These are phyloP conservation scores for Drosophila sulfurigaster DNA, from an alignment of 1,140 invertebrate genomes.

Conservation along the genomic window DNA sequence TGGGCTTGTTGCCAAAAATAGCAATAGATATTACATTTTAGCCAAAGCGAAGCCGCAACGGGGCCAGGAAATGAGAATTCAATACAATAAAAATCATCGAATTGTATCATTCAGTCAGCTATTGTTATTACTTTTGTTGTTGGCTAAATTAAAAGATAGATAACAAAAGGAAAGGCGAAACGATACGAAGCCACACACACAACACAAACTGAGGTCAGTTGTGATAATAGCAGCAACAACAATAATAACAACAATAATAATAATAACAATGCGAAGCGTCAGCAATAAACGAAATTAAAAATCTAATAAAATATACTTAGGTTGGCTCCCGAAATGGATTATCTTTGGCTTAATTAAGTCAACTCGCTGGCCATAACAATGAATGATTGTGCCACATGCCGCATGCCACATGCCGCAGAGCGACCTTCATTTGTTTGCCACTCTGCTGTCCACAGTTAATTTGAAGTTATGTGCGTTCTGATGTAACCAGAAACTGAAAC, in stretches of 20 bases:
- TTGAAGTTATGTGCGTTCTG: slow-evolving; percentile 75
- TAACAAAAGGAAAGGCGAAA: slow-evolving; percentile 65
- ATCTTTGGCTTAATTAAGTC: slow-evolving; percentile 30
- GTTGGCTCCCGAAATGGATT: slow-evolving; percentile 9
- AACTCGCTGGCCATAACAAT: slow-evolving; percentile 26
- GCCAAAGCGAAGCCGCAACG: slow-evolving; percentile 30
- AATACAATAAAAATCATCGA: slow-evolving; percentile 74
- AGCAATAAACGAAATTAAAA: slow-evolving; percentile 44
- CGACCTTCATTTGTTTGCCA: slow-evolving; percentile 30
- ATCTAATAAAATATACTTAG: slow-evolving; percentile 24
- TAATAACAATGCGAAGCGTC: slow-evolving; percentile 16
- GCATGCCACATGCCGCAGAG: slow-evolving; percentile 2
- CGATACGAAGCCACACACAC: slow-evolving; percentile 37
- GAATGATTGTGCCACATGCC: slow-evolving; percentile 31
- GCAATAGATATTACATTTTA: slow-evolving; percentile 64
- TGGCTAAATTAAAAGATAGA: slow-evolving; percentile 73
- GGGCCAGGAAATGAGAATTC: slow-evolving; percentile 70
- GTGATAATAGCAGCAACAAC: slow-evolving; percentile 16
- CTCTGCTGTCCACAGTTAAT: slow-evolving; percentile 54
- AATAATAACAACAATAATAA: slow-evolving; percentile 26
- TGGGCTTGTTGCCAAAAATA: slow-evolving; percentile 66
- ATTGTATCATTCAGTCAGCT: slow-evolving; percentile 43
- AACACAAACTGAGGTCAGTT: slow-evolving; percentile 38
- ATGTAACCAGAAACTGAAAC: slow-evolving; percentile 61
- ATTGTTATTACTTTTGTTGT: slow-evolving; percentile 10